Conservation (phyloP, 2,797 vertebrate genomes). For the Silurus aristotelis region DNA sequence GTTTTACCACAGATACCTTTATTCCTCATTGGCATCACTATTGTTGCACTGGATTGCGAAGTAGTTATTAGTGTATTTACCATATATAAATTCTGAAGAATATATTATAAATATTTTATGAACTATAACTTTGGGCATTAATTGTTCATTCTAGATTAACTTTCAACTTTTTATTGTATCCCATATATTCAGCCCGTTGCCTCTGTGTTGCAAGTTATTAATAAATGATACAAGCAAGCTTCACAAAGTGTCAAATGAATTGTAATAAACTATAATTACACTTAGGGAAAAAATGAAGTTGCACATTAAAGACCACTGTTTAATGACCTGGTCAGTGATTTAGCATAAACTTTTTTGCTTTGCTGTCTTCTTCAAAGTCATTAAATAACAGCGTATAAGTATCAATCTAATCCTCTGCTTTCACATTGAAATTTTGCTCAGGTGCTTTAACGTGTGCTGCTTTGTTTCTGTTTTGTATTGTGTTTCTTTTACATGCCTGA, state of each 20-base stretch:
- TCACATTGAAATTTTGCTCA: conserved; percentile 71
- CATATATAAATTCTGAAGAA: neutral
- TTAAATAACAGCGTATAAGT: conserved; percentile 66
- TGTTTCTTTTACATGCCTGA: conserved; percentile 80
- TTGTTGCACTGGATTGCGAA: neutral
- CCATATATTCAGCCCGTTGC: conserved; percentile 14
- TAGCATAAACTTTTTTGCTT: conserved; percentile 63
- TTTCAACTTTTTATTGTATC: neutral
- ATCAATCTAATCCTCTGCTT: conserved; percentile 42
- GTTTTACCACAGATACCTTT: neutral
- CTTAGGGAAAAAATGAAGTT: conserved; percentile 32
- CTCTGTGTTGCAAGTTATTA: neutral
- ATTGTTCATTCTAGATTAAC: conserved; percentile 19
- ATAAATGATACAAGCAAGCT: conserved; percentile 16
- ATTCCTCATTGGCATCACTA: neutral
- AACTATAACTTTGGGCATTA: neutral
- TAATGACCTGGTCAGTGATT: conserved; percentile 76
- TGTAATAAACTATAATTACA: conserved; percentile 53
- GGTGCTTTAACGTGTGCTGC: conserved; percentile 78
- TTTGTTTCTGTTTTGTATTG: conserved; percentile 70
- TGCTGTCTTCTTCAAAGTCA: conserved; percentile 66
- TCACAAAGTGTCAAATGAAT: conserved; percentile 20
- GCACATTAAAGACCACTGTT: conserved; percentile 36
- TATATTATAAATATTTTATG: neutral
- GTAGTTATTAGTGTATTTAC: neutral